Evolutionary conservation across 1,140 invertebrate genomes (phyloP).

Genomic region (Euura saliciscinereae): DNA sequence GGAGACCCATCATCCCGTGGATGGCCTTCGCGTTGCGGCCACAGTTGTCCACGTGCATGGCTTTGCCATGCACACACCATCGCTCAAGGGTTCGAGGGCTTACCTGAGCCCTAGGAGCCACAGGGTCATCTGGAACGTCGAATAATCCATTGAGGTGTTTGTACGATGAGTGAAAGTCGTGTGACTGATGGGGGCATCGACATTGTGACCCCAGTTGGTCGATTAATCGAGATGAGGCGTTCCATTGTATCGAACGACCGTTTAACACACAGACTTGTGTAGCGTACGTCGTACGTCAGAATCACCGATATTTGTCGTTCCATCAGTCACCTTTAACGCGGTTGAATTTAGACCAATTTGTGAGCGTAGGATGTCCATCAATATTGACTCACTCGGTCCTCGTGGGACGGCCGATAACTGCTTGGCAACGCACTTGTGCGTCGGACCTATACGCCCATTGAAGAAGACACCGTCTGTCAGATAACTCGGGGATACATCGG

Average conservation of each 20-base stretch:
- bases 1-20: neutral
- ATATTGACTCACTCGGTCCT: neutral
- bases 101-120: neutral
- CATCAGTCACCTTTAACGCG: neutral
- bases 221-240: neutral
- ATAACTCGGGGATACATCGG: slow-evolving; percentile 7
- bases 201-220: neutral
- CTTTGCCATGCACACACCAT: neutral
- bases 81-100: neutral
- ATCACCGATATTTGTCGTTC: neutral
- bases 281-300: no score
- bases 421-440: slow-evolving; percentile 1
- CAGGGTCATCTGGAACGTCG: neutral
- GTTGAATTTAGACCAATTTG: neutral
- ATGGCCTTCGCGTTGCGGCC: neutral
- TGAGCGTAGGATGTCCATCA: neutral
- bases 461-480: slow-evolving; percentile 20
- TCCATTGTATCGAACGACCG: neutral
- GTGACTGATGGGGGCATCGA: no score
- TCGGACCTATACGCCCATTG: neutral
- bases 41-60: neutral
- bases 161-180: no score
- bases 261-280: neutral
- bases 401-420: neutral
- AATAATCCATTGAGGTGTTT: no score